Conservation (phyloP, 2,888 invertebrate species). For the Callosobruchus maculatus region DNA sequence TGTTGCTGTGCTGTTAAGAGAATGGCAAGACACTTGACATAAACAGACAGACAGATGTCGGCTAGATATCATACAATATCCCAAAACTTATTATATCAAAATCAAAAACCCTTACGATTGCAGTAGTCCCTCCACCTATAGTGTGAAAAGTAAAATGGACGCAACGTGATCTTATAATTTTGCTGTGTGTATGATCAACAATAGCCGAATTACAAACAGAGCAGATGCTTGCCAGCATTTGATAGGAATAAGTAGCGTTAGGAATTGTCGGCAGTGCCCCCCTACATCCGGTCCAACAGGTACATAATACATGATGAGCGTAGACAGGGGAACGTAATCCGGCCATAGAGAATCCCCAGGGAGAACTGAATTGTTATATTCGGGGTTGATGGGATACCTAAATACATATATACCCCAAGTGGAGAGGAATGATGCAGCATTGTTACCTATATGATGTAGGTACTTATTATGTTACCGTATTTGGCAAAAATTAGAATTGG, state of each 20-base stretch:
- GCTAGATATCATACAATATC: too few relatives aligned
- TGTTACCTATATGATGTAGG: background rate
- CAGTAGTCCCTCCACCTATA: too few relatives aligned
- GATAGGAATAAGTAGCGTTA: slow-evolving; percentile 35
- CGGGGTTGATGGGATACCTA: slow-evolving; percentile 11
- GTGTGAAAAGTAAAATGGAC: too few relatives aligned
- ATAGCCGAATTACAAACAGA: background rate
- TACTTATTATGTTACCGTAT: background rate
- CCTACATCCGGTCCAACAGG: slow-evolving; percentile 17
- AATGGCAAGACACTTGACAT: too few relatives aligned
- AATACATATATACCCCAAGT: background rate
- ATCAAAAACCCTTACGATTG: too few relatives aligned
- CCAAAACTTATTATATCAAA: too few relatives aligned
- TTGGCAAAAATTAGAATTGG: background rate
- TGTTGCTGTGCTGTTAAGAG: too few relatives aligned
- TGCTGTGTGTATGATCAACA: background rate
- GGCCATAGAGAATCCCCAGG: slow-evolving; percentile 29
- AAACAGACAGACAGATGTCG: too few relatives aligned
- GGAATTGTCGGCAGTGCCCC: slow-evolving; percentile 27
- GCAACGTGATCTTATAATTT: background rate
- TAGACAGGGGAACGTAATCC: slow-evolving; percentile 27
- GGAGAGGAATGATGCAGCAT: background rate
- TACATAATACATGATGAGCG: slow-evolving; percentile 31
- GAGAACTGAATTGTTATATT: slow-evolving; percentile 33
- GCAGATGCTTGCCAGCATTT: slow-evolving; percentile 20